These are phyloP conservation scores for Saccostrea glomerata DNA, from an alignment of 1,140 invertebrate species.

Conservation along the genomic window DNA sequence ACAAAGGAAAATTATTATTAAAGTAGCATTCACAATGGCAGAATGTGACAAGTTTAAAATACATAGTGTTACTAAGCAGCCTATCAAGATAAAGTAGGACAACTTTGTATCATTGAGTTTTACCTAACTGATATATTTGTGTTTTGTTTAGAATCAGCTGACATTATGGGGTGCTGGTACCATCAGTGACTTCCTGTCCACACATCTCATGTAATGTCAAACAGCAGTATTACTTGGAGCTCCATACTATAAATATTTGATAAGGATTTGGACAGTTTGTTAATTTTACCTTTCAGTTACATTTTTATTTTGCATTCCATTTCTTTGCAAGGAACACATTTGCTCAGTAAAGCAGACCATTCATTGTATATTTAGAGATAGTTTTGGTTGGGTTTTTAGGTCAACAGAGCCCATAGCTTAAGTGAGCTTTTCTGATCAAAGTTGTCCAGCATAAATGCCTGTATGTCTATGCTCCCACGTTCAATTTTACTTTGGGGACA, in stretches of 20 bases:
- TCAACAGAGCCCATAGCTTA: too few species aligned
- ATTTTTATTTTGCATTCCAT: not conserved
- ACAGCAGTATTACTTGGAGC: not conserved
- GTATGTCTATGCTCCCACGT: too few species aligned
- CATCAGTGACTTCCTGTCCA: constrained; percentile 63
- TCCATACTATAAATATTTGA: not conserved
- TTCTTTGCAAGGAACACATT: not conserved
- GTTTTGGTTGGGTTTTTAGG: not conserved
- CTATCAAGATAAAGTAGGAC: too few species aligned
- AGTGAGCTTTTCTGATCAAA: too few species aligned
- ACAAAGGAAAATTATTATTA: too few species aligned
- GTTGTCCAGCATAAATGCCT: too few species aligned
- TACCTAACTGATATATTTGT: not conserved
- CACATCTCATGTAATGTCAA: constrained; percentile 29
- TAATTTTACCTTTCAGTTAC: not conserved
- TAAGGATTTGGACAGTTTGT: constrained; percentile 14
- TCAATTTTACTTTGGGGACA: too few species aligned
- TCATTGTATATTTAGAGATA: not conserved
- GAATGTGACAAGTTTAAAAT: too few species aligned
- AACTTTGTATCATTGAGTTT: not conserved
- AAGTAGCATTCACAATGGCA: too few species aligned
- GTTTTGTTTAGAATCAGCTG: constrained; percentile 67
- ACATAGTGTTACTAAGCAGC: too few species aligned
- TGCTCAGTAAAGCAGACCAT: not conserved
- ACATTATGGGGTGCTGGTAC: constrained; percentile 72